Percentiles rank a stretch among this genome's conserved stretches.
Conservation (phyloP, 2,113 vertebrate species). For the Ceratotherium simum region DNA sequence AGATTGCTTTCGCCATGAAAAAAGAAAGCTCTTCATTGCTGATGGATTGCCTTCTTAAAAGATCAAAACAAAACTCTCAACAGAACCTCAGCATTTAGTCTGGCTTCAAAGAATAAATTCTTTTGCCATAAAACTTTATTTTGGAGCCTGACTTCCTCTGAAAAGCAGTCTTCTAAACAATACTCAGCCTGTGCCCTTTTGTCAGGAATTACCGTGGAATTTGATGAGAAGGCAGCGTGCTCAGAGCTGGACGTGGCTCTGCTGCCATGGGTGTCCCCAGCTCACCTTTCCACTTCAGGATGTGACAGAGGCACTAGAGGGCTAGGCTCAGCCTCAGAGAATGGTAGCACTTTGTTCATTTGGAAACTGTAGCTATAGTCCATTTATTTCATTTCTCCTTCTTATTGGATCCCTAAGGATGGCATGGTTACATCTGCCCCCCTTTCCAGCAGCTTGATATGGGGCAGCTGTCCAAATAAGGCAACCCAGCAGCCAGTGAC, state of each 20-base stretch:
- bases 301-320: not conserved
- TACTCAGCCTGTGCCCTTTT: not conserved
- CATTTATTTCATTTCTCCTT: constrained; percentile 3
- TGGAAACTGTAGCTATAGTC: not conserved
- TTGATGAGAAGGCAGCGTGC: accelerated
- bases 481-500: not conserved
- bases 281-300: not conserved
- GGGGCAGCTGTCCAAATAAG: not conserved
- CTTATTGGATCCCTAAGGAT: not conserved
- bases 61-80: constrained; percentile 46
- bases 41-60: not conserved
- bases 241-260: not conserved
- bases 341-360: not conserved
- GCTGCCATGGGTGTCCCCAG: not conserved
- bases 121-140: constrained; percentile 16
- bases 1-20: not conserved
- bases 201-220: not conserved
- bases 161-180: not conserved
- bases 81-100: constrained; percentile 5
- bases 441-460: not conserved
- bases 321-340: not conserved
- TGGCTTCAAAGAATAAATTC: not conserved
- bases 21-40: not conserved
- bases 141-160: not conserved
- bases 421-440: accelerated